Evolutionary conservation across 2,797 vertebrate species (phyloP), one percentile per base, ranked within the genome.

Genomic region (Hirundo rustica): DNA sequence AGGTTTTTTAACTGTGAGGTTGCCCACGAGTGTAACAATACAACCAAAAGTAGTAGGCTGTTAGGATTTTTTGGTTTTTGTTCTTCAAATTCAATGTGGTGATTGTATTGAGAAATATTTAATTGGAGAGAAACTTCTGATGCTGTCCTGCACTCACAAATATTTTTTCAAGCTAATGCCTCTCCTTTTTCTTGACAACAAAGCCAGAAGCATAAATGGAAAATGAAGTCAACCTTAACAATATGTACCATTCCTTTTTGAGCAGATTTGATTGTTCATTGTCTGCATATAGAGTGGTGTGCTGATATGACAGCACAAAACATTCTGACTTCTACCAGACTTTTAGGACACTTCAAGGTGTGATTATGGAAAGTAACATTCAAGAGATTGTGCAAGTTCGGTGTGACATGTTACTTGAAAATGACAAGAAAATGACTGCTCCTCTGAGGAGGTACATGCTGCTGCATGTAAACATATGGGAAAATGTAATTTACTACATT

Each of bases 361-460:
- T 89, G 67, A 85, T 89, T 92, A 88, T 80, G 42, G 91, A 86
- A 95, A 91, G 75, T 51, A 76, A 25, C 57, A 55, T 88, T 94
- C 50, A 90, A 54, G 74, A 88, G 47, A 80, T 18, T 55, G 86
- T 89, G 57, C 60, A 73, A 95, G 87, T 83, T 91, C 32, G 50
- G 34, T 89, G 32, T 81, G 57, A 65, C 61, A 74, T 73, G 45
- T 87, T 90, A 32, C 58, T 61, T 71, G 45, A 79, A 92, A 94
- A 88, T 86, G 60, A 93, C 94, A 96, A 64, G 80, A 94, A 94
- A 95, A 95, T 93, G 2, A 80, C 57, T 91, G 16, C 60, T 89
- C 74, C 2, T 5, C 65, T 76, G 53, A 72, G 58, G 34, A 85
- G 38, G n/a, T 88, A 94, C 85, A 76, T 30, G 18, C 38, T 91